Conservation (phyloP, 2,888 invertebrate species). For the Alloplasta piceator region DNA sequence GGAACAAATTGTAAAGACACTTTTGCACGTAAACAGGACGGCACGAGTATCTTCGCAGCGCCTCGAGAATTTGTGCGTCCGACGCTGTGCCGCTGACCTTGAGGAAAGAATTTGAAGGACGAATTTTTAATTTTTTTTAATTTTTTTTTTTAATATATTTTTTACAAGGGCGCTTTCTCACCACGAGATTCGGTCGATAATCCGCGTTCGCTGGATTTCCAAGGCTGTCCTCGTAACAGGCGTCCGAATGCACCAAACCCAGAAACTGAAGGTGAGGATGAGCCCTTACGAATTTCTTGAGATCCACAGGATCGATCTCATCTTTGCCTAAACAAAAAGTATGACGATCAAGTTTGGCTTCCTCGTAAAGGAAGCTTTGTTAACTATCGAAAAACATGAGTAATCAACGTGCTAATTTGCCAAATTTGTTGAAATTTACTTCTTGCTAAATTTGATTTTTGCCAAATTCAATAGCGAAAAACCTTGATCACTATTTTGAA, state of each 20-base stretch:
- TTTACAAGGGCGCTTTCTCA: conserved; percentile 71
- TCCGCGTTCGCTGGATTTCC: conserved; percentile 82
- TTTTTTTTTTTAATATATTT: neutral
- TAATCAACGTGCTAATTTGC: too few relatives aligned
- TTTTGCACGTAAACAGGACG: conserved; percentile 87
- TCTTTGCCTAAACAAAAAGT: conserved; percentile 84
- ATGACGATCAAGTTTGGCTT: too few relatives aligned
- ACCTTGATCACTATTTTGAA: too few relatives aligned
- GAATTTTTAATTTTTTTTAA: neutral
- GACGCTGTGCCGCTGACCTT: conserved; percentile 86
- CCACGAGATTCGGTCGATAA: conserved; percentile 83
- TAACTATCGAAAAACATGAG: too few relatives aligned
- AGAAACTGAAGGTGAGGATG: conserved; percentile 85
- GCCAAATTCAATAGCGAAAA: too few relatives aligned
- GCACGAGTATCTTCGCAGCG: conserved; percentile 85
- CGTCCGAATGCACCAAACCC: conserved; percentile 85
- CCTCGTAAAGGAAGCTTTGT: too few relatives aligned
- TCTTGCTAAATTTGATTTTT: too few relatives aligned
- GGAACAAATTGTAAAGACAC: conserved; percentile 87
- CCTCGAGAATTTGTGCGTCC: conserved; percentile 86
- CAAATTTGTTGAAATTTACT: too few relatives aligned
- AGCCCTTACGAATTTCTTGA: conserved; percentile 83
- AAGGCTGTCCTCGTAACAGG: conserved; percentile 85
- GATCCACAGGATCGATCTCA: conserved; percentile 83
- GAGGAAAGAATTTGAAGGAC: neutral